These are phyloP conservation scores for Acarapis woodi DNA, from an alignment of 1,140 invertebrate genomes.

Conservation along the genomic window DNA sequence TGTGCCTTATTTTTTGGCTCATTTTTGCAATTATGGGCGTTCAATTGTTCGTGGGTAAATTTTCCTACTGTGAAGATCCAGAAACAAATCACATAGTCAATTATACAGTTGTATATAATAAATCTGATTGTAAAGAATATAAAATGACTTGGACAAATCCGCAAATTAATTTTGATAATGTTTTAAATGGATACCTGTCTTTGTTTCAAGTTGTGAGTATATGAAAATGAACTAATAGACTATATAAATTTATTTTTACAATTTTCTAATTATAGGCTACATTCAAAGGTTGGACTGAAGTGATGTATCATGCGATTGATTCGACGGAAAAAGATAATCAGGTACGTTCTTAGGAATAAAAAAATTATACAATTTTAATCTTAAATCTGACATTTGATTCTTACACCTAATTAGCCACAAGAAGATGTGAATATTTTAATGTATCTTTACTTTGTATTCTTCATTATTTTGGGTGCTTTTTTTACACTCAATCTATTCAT, in stretches of 20 bases:
- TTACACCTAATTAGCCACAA: slow-evolving; percentile 57
- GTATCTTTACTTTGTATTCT: slow-evolving; percentile 91
- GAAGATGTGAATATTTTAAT: slow-evolving; percentile 78
- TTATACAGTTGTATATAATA: slow-evolving; percentile 52
- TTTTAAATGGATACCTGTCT: slow-evolving; percentile 79
- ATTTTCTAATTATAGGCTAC: slow-evolving; percentile 31
- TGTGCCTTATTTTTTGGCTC: slow-evolving; percentile 68
- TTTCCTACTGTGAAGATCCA: slow-evolving; percentile 47
- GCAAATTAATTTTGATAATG: slow-evolving; percentile 91
- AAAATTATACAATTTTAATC: too few species aligned
- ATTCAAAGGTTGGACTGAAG: slow-evolving; percentile 62
- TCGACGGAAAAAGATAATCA: slow-evolving; percentile 35
- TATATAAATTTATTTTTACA: neutral
- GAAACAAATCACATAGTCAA: slow-evolving; percentile 33
- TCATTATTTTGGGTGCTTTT: slow-evolving; percentile 87
- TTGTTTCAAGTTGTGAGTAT: slow-evolving; percentile 59
- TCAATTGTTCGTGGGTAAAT: slow-evolving; percentile 61
- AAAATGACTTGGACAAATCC: slow-evolving; percentile 87
- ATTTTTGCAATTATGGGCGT: slow-evolving; percentile 73
- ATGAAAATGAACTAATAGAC: neutral
- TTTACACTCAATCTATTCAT: slow-evolving; percentile 91
- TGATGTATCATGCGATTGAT: slow-evolving; percentile 93
- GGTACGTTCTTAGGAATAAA: too few species aligned
- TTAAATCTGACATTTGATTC: too few species aligned
- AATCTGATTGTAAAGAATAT: slow-evolving; percentile 44